phyloP scores from a whole-genome alignment of 2,113 vertebrate species.

The Pogonocichla stellata region DNA sequence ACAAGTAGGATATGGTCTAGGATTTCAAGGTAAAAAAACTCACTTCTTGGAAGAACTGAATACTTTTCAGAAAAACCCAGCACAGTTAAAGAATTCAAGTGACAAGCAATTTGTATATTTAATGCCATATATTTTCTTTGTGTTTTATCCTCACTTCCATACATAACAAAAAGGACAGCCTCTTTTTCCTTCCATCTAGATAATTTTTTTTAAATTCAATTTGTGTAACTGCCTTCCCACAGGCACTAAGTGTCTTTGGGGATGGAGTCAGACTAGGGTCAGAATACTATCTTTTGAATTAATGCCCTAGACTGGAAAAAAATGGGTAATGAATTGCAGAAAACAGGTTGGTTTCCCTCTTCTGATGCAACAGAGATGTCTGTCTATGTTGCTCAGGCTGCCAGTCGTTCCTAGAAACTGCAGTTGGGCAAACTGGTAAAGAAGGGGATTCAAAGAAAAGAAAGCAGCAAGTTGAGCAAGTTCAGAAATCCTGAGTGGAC shows the following conservation, averaged over 20 bases:
- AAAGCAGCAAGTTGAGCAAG: neutral
- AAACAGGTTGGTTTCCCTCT: neutral
- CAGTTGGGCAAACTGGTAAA: neutral
- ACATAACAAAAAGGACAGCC: neutral
- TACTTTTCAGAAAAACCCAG: neutral
- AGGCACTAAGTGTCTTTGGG: neutral
- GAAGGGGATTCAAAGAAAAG: neutral
- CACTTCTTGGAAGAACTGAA: neutral
- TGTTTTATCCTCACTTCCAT: neutral
- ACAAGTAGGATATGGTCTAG: neutral
- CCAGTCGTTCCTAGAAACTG: neutral
- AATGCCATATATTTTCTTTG: neutral
- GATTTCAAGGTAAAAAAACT: neutral
- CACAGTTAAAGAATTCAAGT: neutral
- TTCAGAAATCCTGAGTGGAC: neutral
- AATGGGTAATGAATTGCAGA: neutral
- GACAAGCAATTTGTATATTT: neutral
- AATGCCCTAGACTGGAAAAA: neutral
- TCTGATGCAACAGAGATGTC: neutral
- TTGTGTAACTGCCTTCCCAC: fast-evolving
- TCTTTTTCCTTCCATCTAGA: neutral
- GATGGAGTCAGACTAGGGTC: neutral
- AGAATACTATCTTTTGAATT: neutral
- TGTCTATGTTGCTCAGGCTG: neutral
- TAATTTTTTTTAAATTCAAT: neutral